These are phyloP conservation scores for Cisticola juncidis DNA, from an alignment of 2,113 vertebrate species.

Conservation along the genomic window DNA sequence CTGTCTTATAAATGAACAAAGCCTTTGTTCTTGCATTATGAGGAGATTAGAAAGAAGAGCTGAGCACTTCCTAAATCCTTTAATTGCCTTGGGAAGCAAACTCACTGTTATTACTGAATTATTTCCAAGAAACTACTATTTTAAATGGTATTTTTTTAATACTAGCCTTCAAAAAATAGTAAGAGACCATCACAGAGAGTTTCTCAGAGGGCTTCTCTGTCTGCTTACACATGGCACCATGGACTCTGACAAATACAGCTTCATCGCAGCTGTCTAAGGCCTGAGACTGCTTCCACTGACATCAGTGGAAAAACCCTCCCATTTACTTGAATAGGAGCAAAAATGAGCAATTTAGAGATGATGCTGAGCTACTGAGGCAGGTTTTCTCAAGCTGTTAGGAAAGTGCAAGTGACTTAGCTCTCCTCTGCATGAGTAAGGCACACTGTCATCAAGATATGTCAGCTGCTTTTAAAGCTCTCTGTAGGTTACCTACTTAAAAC, in stretches of 20 bases:
- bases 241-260: background rate
- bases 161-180: background rate
- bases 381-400: background rate
- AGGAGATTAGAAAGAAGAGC: background rate
- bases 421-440: background rate
- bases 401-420: background rate
- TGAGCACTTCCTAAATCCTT: background rate
- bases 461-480: background rate
- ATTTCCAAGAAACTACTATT: background rate
- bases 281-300: background rate
- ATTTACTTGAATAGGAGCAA: background rate
- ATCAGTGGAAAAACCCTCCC: background rate
- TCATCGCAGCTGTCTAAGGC: background rate
- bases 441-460: background rate
- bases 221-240: background rate
- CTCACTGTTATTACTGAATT: background rate
- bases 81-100: background rate
- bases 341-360: background rate
- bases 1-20: background rate
- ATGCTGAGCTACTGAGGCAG: background rate
- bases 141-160: background rate
- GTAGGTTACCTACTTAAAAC: background rate
- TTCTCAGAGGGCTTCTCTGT: background rate
- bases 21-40: background rate
- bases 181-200: background rate